A percentile compares a stretch with the other conserved stretches of the same genome.
phyloP scores from a whole-genome alignment of 1,140 invertebrate species.

The Drosophila carrolli region DNA sequence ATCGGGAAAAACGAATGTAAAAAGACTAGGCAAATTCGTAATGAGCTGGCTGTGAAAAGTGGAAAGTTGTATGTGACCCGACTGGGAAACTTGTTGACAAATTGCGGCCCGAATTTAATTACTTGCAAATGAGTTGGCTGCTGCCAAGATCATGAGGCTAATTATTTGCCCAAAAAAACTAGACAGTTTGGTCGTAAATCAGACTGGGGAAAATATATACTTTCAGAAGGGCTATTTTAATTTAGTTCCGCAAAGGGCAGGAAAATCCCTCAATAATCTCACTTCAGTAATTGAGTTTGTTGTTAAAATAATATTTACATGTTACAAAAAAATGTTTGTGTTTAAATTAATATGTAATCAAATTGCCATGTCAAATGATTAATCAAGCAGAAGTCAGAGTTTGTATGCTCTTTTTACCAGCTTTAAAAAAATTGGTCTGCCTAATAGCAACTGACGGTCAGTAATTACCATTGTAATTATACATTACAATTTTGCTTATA shows the following conservation, averaged over 20 bases:
- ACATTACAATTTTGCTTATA: too few relatives aligned
- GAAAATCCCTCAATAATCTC: background rate
- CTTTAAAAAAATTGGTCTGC: too few relatives aligned
- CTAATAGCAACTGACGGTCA: too few relatives aligned
- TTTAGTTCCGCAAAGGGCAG: background rate
- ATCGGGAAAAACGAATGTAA: background rate
- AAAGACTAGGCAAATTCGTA: slow-evolving; percentile 26
- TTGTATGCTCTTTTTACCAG: too few relatives aligned
- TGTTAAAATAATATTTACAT: background rate
- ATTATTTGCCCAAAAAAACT: slow-evolving; percentile 31
- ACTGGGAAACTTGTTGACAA: slow-evolving; percentile 56
- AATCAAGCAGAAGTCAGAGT: too few relatives aligned
- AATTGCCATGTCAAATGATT: background rate
- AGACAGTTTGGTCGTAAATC: background rate
- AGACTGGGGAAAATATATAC: background rate
- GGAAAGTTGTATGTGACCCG: slow-evolving; percentile 63
- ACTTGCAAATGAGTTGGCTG: slow-evolving; percentile 63
- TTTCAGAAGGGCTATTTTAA: too few relatives aligned
- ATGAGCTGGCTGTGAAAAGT: slow-evolving; percentile 49
- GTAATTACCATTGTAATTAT: too few relatives aligned
- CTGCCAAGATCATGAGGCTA: slow-evolving; percentile 53
- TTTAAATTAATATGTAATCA: background rate
- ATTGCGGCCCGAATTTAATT: slow-evolving; percentile 66
- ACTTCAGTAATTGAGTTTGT: background rate
- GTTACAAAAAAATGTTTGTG: background rate